Conservation (phyloP, 2,797 vertebrate species). For the Thunnus albacares region DNA sequence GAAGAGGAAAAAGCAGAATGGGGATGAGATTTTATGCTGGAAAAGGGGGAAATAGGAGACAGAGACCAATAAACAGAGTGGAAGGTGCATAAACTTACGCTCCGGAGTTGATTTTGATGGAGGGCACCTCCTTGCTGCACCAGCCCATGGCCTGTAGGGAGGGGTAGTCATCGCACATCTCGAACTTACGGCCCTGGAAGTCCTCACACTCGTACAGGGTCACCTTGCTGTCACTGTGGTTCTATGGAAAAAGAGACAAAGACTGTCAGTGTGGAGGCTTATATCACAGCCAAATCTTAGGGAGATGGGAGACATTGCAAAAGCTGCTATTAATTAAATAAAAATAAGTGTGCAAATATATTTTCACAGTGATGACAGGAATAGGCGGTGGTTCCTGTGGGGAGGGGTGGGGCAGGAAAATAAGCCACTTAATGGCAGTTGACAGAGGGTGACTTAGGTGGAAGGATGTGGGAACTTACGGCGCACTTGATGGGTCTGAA, state of each 20-base stretch:
- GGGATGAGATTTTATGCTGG: not conserved
- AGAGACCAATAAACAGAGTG: not conserved
- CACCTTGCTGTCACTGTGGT: slow-evolving; percentile 93
- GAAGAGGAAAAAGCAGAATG: not conserved
- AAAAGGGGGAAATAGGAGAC: not conserved
- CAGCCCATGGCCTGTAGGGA: slow-evolving; percentile 98
- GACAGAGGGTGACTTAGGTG: not conserved
- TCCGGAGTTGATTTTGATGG: slow-evolving; percentile 95
- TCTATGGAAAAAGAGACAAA: slow-evolving; percentile 66
- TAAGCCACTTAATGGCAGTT: not conserved
- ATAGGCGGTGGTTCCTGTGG: not conserved
- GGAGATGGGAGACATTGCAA: too few relatives aligned
- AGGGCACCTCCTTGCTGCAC: slow-evolving; percentile 96
- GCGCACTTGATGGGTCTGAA: slow-evolving; percentile 95
- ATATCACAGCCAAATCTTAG: too few relatives aligned
- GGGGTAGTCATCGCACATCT: slow-evolving; percentile 96
- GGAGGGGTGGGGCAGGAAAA: not conserved
- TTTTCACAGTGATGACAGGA: not conserved
- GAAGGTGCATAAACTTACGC: slow-evolving; percentile 87
- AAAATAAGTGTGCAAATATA: not conserved
- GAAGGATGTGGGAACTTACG: slow-evolving; percentile 82
- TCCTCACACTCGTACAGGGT: slow-evolving; percentile 94
- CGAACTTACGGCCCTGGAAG: slow-evolving; percentile 96
- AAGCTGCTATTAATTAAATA: not conserved
- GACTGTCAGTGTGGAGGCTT: not conserved